Evolutionary conservation across 2,888 invertebrate genomes (phyloP).

Genomic region (Drosophila kambysellisi): DNA sequence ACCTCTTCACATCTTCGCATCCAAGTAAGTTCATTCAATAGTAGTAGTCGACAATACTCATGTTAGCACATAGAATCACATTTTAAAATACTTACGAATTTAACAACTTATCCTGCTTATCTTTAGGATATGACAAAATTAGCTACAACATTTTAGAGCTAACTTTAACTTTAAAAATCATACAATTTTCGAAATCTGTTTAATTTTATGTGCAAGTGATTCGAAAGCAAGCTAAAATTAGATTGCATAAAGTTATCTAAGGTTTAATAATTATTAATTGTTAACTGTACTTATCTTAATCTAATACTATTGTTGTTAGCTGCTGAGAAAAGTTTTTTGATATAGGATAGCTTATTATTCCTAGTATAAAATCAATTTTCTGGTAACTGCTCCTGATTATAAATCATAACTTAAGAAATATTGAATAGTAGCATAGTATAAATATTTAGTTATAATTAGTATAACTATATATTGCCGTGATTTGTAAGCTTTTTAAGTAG

Average conservation of each 20-base stretch:
- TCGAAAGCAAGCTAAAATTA: no score
- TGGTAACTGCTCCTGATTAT: constrained; percentile 1
- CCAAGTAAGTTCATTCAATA: constrained; percentile 40
- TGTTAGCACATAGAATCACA: background rate
- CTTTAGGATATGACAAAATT: constrained; percentile 3
- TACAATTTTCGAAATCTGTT: background rate
- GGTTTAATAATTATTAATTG: background rate
- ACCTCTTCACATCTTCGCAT: constrained; percentile 21
- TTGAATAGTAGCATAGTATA: background rate
- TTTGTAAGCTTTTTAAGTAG: constrained; percentile 64
- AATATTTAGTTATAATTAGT: constrained; percentile 27
- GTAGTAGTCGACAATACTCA: background rate
- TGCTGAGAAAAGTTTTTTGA: background rate
- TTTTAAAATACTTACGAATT: background rate
- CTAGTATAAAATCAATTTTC: constrained; percentile 3
- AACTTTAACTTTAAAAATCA: background rate
- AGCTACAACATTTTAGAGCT: background rate
- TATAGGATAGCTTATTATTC: background rate
- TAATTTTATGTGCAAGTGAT: background rate
- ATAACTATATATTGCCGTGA: constrained; percentile 42
- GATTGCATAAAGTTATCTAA: background rate
- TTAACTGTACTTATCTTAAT: constrained; percentile 3
- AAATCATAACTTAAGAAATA: constrained; percentile 3
- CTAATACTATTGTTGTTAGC: background rate
- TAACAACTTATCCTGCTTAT: constrained; percentile 3